Base-by-base conservation (phyloP, 1,140 invertebrate species). In the Yoshiicerus persimilis region DNA sequence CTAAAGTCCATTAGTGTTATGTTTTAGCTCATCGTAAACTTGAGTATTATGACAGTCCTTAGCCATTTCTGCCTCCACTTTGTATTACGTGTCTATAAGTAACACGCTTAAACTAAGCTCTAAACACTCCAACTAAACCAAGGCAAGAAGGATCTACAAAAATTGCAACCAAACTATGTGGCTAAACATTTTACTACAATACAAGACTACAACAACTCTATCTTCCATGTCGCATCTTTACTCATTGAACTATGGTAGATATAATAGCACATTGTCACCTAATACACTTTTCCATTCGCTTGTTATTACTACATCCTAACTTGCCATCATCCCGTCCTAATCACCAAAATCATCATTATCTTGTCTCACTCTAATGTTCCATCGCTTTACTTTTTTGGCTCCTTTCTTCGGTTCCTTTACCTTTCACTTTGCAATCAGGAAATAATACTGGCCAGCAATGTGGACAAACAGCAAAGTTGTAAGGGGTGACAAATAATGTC, bases 1-100 rank as follows among this genome's bases (percentile, higher is more conserved):
- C 34, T 80, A 34, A 80, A 80, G 75, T 80, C 75, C 75, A 80
- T 80, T 80, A 80, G 32, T 80, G 75, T 80, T 80, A 80, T 80
- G 75, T 80, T 80, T 80, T 34, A 38, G 75, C 75, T 34, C 32
- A 80, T 80, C 75, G 32, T 80, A 80, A 80, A 80, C 30, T 80
- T 80, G 30, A 80, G 32, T 38, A 32, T 80, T 80, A 80, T 80
- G 75, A 80, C 75, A 80, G 32, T 34, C 32, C 32, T 36, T 27
- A 70, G 64, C 27, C 64, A 70, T 70, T 70, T 23, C 32, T 34
- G 20, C 5, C n/a, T 27, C 47, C 83, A 84, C 38, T 84, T 41
- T 84, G 38, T 56, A 39, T 25, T n/a, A n/a, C n/a, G n/a, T n/a
- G n/a, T n/a, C n/a, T n/a, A n/a, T n/a, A n/a, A n/a, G n/a, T n/a